A percentile compares a stretch with the other conserved stretches of the same genome.
Conservation (phyloP, 2,888 invertebrate species). For the Caenorhabditis wallacei region DNA sequence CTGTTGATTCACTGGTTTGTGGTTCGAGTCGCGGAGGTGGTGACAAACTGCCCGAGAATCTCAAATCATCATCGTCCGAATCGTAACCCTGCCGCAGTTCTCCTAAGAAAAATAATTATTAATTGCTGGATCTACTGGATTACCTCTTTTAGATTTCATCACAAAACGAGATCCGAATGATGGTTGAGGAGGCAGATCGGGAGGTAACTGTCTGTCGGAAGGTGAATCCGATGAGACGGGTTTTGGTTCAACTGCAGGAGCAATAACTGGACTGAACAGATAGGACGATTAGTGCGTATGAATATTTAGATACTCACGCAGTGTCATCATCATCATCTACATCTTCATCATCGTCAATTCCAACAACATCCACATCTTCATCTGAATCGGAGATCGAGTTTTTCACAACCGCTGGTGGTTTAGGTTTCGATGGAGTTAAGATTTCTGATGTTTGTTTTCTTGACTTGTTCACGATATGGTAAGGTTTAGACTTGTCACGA, state of each 20-base stretch:
- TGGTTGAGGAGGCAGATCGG: conserved; percentile 53
- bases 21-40: conserved; percentile 44
- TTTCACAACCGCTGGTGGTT: not conserved
- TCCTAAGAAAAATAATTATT: not conserved
- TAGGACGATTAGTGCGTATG: too few species aligned
- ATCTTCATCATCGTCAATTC: conserved; percentile 57
- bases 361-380: conserved; percentile 59
- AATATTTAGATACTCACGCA: not conserved
- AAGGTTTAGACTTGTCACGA: not conserved
- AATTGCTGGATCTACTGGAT: not conserved
- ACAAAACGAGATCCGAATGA: conserved; percentile 46
- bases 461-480: not conserved
- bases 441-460: not conserved
- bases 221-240: not conserved
- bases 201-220: not conserved
- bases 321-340: conserved; percentile 47
- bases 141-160: conserved; percentile 22
- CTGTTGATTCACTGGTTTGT: conserved; percentile 3
- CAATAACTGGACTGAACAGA: not conserved
- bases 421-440: too few species aligned
- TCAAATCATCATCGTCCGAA: conserved; percentile 23
- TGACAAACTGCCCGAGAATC: not conserved
- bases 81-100: conserved; percentile 8
- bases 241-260: not conserved
- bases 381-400: conserved; percentile 2